Percentiles rank a stretch among this genome's conserved stretches.
These are phyloP conservation scores for Anneissia japonica DNA, from an alignment of 35 echinoderm and acorn worm species.

Conservation along the genomic window DNA sequence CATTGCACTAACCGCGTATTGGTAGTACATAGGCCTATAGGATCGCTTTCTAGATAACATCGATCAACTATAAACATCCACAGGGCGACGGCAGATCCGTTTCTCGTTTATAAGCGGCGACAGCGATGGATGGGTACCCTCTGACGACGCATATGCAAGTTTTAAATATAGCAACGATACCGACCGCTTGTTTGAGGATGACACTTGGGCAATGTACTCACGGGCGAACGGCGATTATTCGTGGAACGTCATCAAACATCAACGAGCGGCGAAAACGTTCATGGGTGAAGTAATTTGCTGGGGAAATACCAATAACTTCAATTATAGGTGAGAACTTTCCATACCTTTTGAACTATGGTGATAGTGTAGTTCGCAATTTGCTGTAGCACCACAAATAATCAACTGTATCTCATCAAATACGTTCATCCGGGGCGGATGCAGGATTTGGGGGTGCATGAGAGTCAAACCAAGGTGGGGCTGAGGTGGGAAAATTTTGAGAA, in stretches of 20 bases:
- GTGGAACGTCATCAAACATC: conserved; percentile 38
- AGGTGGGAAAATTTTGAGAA: too few species aligned
- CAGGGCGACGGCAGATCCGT: conserved; percentile 33
- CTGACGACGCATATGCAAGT: conserved; percentile 35
- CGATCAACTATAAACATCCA: too few species aligned
- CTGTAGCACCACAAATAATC: too few species aligned
- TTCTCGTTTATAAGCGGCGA: conserved; percentile 31
- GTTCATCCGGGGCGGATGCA: too few species aligned
- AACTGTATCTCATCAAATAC: too few species aligned
- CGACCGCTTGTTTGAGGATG: conserved; percentile 16
- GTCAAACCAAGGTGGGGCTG: too few species aligned
- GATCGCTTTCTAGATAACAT: too few species aligned
- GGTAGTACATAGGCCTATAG: too few species aligned
- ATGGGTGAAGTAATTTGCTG: conserved; percentile 27
- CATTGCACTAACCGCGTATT: too few species aligned
- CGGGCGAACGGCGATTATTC: neutral
- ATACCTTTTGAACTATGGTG: too few species aligned
- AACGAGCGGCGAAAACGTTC: conserved; percentile 1
- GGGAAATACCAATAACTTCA: conserved; percentile 14
- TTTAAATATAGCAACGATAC: conserved; percentile 5
- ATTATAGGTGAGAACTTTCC: conserved; percentile 25
- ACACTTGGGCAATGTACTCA: conserved; percentile 25
- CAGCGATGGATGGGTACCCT: neutral
- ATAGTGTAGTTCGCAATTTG: too few species aligned
- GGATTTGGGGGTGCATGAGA: too few species aligned